These are phyloP conservation scores for Harpagifer antarcticus DNA, from an alignment of 2,797 vertebrate species.

Conservation along the genomic window DNA sequence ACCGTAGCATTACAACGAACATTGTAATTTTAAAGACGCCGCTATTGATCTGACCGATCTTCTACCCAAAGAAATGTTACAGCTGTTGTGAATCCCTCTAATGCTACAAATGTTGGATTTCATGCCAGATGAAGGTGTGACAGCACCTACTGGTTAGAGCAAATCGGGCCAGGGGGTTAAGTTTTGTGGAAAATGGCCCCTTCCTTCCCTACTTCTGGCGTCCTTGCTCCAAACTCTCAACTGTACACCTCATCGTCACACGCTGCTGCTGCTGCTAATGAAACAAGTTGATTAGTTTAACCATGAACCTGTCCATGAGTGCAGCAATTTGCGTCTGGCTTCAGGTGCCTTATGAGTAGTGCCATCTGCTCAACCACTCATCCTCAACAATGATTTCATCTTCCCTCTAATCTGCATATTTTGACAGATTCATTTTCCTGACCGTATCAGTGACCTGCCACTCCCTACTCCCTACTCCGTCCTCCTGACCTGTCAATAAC, in stretches of 20 bases:
- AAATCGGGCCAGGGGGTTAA: too few species aligned
- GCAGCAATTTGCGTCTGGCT: conserved; percentile 4
- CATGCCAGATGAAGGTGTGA: conserved; percentile 15
- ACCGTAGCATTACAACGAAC: conserved; percentile 36
- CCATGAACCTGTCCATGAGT: conserved; percentile 1
- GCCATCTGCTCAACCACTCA: conserved; percentile 30
- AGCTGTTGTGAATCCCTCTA: conserved; percentile 9
- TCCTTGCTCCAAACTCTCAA: too few species aligned
- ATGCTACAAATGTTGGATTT: conserved; percentile 25
- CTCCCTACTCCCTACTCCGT: conserved; percentile 36
- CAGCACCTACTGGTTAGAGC: not conserved
- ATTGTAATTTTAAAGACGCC: conserved; percentile 39
- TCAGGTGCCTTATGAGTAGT: conserved; percentile 16
- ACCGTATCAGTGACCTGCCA: conserved; percentile 47
- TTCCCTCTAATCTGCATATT: conserved; percentile 49
- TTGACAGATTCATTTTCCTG: conserved; percentile 55
- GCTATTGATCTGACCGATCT: conserved; percentile 45
- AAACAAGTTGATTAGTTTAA: conserved; percentile 16
- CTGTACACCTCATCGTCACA: too few species aligned
- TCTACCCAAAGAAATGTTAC: conserved; percentile 27
- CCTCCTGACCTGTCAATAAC: conserved; percentile 58
- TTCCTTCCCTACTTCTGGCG: too few species aligned
- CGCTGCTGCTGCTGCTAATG: not conserved
- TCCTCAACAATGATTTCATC: conserved; percentile 31
- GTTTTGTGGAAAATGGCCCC: too few species aligned